Conservation (phyloP, 2,888 invertebrate genomes). For the Tipula confusa region DNA sequence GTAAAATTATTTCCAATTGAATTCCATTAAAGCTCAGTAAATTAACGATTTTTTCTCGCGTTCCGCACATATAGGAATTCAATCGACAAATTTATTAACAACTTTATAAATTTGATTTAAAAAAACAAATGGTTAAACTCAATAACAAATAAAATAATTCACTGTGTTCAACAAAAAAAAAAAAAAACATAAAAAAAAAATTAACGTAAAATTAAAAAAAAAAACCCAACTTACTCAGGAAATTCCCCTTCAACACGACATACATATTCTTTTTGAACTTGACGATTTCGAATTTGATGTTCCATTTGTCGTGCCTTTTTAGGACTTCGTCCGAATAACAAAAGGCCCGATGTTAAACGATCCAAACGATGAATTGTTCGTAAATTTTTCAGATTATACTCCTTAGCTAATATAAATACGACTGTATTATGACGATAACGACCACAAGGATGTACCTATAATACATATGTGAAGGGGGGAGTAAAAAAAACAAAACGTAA, state of each 20-base stretch:
- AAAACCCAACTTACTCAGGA: constrained; percentile 70
- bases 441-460: constrained; percentile 94
- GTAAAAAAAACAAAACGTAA: too few species aligned
- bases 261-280: constrained; percentile 92
- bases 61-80: not conserved
- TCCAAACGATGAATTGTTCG: constrained; percentile 94
- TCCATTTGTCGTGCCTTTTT: constrained; percentile 94
- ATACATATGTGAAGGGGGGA: not conserved
- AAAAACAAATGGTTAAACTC: not conserved
- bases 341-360: constrained; percentile 86
- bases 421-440: constrained; percentile 97
- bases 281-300: constrained; percentile 85
- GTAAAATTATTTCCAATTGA: not conserved
- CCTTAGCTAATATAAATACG: constrained; percentile 92
- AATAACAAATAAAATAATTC: not conserved
- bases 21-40: not conserved
- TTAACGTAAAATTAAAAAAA: constrained; percentile 31
- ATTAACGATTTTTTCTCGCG: not conserved
- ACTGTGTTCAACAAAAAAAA: not conserved
- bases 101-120: not conserved
- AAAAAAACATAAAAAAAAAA: not conserved
- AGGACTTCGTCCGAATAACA: constrained; percentile 89
- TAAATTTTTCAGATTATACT: constrained; percentile 88
- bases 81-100: not conserved
- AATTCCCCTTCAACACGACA: constrained; percentile 92